A percentile compares a stretch with the other conserved stretches of the same genome.
These are phyloP conservation scores for Campoplex capitator DNA, from an alignment of 2,888 invertebrate species.

Conservation along the genomic window DNA sequence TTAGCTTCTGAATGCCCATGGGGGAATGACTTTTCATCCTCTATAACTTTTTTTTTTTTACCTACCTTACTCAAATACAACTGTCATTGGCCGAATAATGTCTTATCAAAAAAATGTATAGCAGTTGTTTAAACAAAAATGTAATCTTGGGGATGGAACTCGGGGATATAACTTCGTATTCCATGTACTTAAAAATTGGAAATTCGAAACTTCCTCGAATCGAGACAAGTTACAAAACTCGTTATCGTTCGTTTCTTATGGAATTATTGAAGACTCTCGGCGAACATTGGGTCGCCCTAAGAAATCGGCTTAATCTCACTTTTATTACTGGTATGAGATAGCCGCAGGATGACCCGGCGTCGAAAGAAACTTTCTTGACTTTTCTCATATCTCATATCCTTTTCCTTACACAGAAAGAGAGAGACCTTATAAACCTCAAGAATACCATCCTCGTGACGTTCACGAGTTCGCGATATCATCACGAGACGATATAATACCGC, in stretches of 20 bases:
- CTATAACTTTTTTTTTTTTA: slow-evolving; percentile 12
- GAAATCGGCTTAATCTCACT: slow-evolving; percentile 24
- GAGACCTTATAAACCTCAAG: slow-evolving; percentile 26
- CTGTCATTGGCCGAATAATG: neutral
- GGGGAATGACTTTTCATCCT: neutral
- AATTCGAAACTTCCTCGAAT: neutral
- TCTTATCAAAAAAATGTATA: neutral
- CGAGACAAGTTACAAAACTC: neutral
- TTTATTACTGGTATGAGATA: slow-evolving; percentile 18
- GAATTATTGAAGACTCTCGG: slow-evolving; percentile 17
- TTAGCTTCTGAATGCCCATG: neutral
- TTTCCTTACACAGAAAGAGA: neutral
- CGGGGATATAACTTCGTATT: neutral
- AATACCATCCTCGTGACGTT: slow-evolving; percentile 22
- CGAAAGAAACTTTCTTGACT: slow-evolving; percentile 17
- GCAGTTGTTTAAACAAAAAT: neutral
- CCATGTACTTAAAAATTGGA: neutral
- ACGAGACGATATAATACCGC: slow-evolving; percentile 24
- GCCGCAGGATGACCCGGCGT: slow-evolving; percentile 25
- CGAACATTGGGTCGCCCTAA: neutral
- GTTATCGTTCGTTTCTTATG: slow-evolving; percentile 6
- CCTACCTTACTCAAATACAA: neutral
- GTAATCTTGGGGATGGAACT: neutral
- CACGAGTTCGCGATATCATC: slow-evolving; percentile 41
- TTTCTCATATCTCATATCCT: slow-evolving; percentile 23